Evolutionary conservation across 2,797 vertebrate genomes (phyloP).

Genomic region (Masticophis lateralis): DNA sequence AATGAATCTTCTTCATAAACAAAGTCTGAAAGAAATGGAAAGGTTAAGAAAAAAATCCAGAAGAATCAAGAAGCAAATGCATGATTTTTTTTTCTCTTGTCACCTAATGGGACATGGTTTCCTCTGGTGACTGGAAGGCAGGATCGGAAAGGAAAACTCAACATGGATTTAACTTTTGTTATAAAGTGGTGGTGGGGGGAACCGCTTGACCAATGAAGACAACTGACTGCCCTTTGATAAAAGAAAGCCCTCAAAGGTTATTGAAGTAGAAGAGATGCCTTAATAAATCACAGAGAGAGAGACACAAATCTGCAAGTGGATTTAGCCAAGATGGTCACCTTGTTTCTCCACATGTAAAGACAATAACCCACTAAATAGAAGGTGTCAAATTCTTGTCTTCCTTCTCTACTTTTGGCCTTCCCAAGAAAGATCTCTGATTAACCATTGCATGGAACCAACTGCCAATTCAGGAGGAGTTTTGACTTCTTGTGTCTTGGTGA

Average conservation of each 20-base stretch:
- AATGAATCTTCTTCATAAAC: neutral
- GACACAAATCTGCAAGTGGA: neutral
- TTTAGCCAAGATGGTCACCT: neutral
- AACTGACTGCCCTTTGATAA: neutral
- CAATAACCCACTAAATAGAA: neutral
- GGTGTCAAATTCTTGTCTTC: neutral
- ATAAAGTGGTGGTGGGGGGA: neutral
- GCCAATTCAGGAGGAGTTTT: neutral
- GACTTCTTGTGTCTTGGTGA: neutral
- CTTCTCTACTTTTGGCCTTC: neutral
- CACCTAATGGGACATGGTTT: neutral
- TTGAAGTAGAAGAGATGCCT: neutral
- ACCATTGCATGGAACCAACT: neutral
- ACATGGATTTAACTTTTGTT: neutral
- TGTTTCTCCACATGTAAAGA: neutral
- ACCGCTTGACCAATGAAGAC: neutral
- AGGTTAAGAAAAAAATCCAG: neutral
- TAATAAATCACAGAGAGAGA: neutral
- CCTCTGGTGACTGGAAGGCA: neutral
- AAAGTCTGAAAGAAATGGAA: neutral
- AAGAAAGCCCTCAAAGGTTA: neutral
- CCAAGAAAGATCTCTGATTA: neutral
- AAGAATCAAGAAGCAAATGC: neutral
- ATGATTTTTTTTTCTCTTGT: neutral
- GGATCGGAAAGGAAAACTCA: neutral